Base-by-base conservation (phyloP, 1,140 invertebrate genomes). In the Meloidogyne exigua region DNA sequence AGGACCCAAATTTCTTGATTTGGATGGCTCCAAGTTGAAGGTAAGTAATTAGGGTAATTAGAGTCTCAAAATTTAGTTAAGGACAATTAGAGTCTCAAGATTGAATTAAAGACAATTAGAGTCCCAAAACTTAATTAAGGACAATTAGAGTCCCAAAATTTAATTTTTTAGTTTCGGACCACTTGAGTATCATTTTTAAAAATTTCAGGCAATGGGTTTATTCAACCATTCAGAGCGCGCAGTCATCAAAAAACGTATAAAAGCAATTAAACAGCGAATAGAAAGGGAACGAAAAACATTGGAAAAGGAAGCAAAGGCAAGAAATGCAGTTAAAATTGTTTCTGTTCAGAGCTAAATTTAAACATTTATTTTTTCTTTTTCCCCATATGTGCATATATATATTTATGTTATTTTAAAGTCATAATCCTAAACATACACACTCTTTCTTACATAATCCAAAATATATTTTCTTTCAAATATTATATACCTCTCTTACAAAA, bases 171-270 rank as follows among this genome's bases (percentile, higher is more conserved):
- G 21, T 2, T 23, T 44, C 11, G 44, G n/a, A 7, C 7, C 25
- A 21, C 21, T 26, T 26, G 28, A 64, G 28, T 62, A 13, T 26
- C n/a, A 18, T 26, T 28, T 15, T 15, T 10, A 9, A 42, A 26
- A 13, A 69, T 63, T 85, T 69, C 32, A 85, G 84, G 74, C 81
- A n/a, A 87, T 87, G 81, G 85, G 85, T 36, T 79, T 87, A 57
- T 82, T 84, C 62, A 87, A 87, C 63, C 85, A 87, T 57, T 85
- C 84, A n/a, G 85, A 87, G 68, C 75, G 85, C 21, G 76, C 83
- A 26, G 70, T 87, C 21, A 87, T 87, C 67, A 87, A 87, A 76
- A 87, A 87, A 75, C 84, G 84, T 69, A 78, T 87, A 26, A 87
- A 87, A 80, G 76, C 79, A 36, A 83, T 87, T 49, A 87, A 87